Percentiles rank a stretch among this genome's conserved stretches.
Evolutionary conservation across 1,140 invertebrate species (phyloP).

Genomic region (Medauroidea extradentata): DNA sequence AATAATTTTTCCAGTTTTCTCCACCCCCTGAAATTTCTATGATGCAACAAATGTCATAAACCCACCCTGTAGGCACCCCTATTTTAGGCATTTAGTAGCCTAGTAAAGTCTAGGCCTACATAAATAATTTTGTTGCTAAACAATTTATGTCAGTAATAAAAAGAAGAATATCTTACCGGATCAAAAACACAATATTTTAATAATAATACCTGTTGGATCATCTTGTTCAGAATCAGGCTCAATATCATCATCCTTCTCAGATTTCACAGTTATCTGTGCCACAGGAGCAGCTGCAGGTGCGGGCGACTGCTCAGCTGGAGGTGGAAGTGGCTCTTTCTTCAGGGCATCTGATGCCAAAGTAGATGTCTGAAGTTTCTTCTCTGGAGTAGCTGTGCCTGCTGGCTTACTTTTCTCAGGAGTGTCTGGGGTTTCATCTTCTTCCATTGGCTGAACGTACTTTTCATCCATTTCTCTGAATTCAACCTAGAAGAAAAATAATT

Average conservation of each 20-base stretch:
- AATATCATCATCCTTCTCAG: conserved; percentile 33
- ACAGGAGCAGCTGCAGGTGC: neutral
- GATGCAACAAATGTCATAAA: no score
- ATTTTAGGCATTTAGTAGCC: no score
- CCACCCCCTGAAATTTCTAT: no score
- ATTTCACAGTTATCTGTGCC: conserved; percentile 10
- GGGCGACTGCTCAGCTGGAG: conserved; percentile 5
- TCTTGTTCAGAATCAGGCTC: conserved; percentile 45
- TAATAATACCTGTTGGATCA: conserved; percentile 39
- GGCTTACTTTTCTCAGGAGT: conserved; percentile 59
- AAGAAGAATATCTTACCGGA: neutral
- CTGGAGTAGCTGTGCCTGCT: conserved; percentile 18
- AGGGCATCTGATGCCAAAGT: neutral
- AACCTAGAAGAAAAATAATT: conserved; percentile 44
- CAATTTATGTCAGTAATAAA: no score
- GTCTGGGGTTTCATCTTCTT: conserved; percentile 60
- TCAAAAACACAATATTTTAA: neutral
- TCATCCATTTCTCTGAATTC: conserved; percentile 65
- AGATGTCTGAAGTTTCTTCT: neutral
- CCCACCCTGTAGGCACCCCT: no score
- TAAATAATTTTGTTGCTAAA: no score
- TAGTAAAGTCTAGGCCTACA: no score
- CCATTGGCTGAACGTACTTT: conserved; percentile 52
- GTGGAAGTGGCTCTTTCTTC: conserved; percentile 10
- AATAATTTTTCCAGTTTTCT: no score